Evolutionary conservation across 2,888 invertebrate genomes (phyloP), one percentile per base, ranked within the genome.

Genomic region (Polietes domitor): DNA sequence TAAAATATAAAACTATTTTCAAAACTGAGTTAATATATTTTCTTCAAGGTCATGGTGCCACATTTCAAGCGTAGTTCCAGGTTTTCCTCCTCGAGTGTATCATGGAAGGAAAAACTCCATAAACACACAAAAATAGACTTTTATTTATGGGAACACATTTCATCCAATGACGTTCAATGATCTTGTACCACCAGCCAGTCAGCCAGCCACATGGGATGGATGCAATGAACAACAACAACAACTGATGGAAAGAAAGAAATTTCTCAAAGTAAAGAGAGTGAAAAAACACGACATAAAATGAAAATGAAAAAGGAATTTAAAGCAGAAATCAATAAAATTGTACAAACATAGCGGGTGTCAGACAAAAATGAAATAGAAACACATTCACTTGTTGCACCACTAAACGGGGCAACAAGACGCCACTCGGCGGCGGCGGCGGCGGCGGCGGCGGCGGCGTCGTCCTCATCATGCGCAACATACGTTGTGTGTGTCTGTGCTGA

Each of bases 121-220:
- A n/a, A 15, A 63, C 37, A 50, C 26, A 50, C n/a, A 61, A 65
- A 77, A 76, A 72, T 55, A 71, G 74, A 82, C 74, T 77, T 58
- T 84, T 84, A 81, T 84, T 84, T 81, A 81, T 84, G 78, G 81
- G 76, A 84, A 79, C 81, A 84, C 78, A 84, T 84, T 84, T 84
- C 68, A 81, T 73, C 63, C 84, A 84, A 84, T 84, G 84, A 84
- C 81, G 84, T 84, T 84, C 81, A 84, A 84, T 84, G 84, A 80
- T 84, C 84, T 78, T 41, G 12, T 58, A 61, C 50, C 71, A 37
- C 24, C 43, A 81, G 73, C 58, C 79, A 32, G 32, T 9, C 32
- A 32, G n/a, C 32, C 37, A 80, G 74, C 70, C 80, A n/a, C 47
- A 58, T 15, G 58, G 24, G 26, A 74, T 77, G 83, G 50, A 74